Conservation (phyloP, 1,140 invertebrate genomes). For the Notospermus geniculatus region DNA sequence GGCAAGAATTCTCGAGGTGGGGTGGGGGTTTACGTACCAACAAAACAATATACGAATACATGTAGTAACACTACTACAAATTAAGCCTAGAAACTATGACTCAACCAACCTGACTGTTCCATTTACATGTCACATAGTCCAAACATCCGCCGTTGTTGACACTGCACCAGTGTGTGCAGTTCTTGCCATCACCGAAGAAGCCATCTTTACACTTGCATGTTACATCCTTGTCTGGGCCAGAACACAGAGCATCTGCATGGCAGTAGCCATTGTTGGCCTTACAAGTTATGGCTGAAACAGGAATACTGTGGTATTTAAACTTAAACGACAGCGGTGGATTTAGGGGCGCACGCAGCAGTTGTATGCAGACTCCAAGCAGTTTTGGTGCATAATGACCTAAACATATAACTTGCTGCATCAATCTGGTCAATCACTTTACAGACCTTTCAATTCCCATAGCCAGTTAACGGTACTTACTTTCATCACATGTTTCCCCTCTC, state of each 20-base stretch:
- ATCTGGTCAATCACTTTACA: neutral
- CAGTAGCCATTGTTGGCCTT: no score
- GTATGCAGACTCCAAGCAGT: neutral
- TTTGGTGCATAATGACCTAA: neutral
- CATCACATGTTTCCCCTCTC: neutral
- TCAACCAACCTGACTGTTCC: neutral
- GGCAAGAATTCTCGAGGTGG: no score
- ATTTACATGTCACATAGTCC: neutral
- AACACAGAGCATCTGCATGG: neutral
- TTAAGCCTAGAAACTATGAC: neutral
- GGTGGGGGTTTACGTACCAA: no score
- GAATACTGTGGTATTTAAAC: neutral
- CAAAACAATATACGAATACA: no score
- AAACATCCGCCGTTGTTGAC: neutral
- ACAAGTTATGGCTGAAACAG: neutral
- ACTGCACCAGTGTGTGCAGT: neutral
- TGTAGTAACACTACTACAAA: no score
- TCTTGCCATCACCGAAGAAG: neutral
- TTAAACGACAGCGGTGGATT: neutral
- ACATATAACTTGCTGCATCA: neutral
- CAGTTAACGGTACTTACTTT: neutral
- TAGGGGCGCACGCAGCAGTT: neutral
- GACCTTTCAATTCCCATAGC: neutral
- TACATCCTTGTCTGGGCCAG: neutral
- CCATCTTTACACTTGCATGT: slow-evolving; percentile 5